Evolutionary conservation across 2,113 vertebrate genomes (phyloP).

Genomic region (Lichenostomus cassidix): DNA sequence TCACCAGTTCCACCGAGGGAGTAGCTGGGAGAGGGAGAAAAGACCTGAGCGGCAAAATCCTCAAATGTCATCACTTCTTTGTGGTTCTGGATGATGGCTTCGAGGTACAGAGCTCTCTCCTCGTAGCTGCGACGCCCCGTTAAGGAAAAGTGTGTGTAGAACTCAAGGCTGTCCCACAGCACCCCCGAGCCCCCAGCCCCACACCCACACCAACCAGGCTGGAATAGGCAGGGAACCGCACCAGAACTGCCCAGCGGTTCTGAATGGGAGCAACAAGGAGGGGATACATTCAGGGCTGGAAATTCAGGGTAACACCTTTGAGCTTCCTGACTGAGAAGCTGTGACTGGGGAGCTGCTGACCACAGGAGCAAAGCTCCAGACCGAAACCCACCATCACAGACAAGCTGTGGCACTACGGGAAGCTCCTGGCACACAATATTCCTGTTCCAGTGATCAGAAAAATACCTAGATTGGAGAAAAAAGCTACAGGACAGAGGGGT

Average conservation of each 20-base stretch:
- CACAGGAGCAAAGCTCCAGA: background rate
- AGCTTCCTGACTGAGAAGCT: background rate
- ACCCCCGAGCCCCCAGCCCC: background rate
- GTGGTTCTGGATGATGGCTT: conserved; percentile 97
- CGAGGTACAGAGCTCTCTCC: conserved; percentile 94
- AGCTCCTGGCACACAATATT: background rate
- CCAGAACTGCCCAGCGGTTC: background rate
- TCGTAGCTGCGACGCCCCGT: conserved; percentile 84
- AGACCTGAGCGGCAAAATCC: conserved; percentile 96
- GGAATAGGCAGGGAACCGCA: rapidly evolving
- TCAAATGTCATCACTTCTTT: conserved; percentile 97
- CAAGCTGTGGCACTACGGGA: background rate
- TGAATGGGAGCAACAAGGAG: background rate
- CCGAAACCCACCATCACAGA: background rate
- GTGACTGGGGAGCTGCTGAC: background rate
- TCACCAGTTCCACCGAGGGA: conserved; percentile 91
- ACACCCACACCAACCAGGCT: background rate
- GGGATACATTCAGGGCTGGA: background rate
- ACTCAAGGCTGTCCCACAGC: background rate
- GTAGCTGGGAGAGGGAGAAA: conserved; percentile 91
- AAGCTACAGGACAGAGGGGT: background rate
- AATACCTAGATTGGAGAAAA: background rate
- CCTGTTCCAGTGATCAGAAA: background rate
- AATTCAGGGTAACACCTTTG: background rate
- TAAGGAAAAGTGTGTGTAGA: conserved; percentile 75